Conservation (phyloP, 2,113 vertebrate genomes). For the Hystrix cristata region DNA sequence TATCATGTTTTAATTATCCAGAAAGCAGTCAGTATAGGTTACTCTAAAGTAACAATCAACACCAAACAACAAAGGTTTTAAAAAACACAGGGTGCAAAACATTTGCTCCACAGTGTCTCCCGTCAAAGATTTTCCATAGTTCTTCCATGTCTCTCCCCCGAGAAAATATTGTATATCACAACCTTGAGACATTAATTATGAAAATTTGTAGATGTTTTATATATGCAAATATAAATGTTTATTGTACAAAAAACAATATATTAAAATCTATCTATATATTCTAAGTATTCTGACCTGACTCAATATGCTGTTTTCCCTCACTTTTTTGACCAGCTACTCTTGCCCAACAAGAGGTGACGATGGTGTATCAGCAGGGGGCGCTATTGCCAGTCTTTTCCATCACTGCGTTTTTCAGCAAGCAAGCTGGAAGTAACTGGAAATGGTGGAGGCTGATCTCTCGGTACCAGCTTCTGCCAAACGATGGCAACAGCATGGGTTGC, state of each 20-base stretch:
- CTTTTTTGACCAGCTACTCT: neutral
- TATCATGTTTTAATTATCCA: neutral
- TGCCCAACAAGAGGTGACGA: neutral
- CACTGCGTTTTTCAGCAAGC: neutral
- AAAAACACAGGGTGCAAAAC: neutral
- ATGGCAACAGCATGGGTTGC: neutral
- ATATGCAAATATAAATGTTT: conserved; percentile 61
- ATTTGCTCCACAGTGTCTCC: too few species aligned
- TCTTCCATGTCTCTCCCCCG: too few species aligned
- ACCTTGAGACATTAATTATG: neutral
- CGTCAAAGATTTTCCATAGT: neutral
- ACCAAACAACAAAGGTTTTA: neutral
- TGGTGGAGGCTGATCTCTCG: too few species aligned
- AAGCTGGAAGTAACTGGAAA: neutral
- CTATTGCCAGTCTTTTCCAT: neutral
- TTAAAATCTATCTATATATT: conserved; percentile 56
- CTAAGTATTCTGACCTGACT: neutral
- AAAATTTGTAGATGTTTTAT: conserved; percentile 29
- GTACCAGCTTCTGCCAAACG: neutral
- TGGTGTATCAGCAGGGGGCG: rapidly evolving
- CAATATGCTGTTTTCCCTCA: neutral
- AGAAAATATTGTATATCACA: neutral
- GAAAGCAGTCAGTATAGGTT: neutral
- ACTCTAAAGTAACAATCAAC: neutral
- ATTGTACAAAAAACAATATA: conserved; percentile 40